Evolutionary conservation across 2,888 invertebrate species (phyloP).

Genomic region (Dryobotodes eremita): DNA sequence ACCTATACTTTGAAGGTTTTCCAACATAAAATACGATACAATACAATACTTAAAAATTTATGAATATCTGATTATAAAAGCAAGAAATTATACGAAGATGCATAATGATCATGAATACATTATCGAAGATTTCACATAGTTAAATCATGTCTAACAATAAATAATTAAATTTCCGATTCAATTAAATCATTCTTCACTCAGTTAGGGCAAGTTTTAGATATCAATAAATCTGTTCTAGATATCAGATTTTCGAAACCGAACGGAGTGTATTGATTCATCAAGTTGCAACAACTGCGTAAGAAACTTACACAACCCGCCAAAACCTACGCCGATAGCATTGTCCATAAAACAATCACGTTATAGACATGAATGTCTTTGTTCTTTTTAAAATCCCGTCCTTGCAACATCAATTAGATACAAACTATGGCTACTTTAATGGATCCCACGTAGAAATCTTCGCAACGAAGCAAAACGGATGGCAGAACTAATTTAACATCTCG

Average conservation of each 20-base stretch:
- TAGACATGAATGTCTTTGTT: conserved; percentile 46
- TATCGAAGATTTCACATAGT: neutral
- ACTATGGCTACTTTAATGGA: conserved; percentile 38
- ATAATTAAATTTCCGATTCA: neutral
- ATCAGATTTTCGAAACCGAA: conserved; percentile 62
- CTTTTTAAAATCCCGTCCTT: conserved; percentile 50
- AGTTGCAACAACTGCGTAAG: conserved; percentile 39
- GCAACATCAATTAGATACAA: conserved; percentile 50
- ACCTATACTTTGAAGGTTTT: no score
- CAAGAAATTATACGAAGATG: neutral
- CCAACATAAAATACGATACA: no score
- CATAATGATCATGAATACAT: neutral
- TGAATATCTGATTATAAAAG: neutral
- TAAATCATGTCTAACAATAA: neutral
- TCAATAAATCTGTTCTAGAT: conserved; percentile 58
- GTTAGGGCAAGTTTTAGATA: conserved; percentile 24
- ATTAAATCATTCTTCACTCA: conserved; percentile 14
- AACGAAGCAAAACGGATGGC: conserved; percentile 36
- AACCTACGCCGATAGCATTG: conserved; percentile 50
- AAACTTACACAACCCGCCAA: conserved; percentile 51
- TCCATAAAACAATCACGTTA: conserved; percentile 60
- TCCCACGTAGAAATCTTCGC: conserved; percentile 40
- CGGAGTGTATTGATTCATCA: conserved; percentile 54
- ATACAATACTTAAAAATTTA: no score
- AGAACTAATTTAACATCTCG: conserved; percentile 54